phyloP scores from a whole-genome alignment of 1,140 invertebrate species.

The Chrysoperla carnea region DNA sequence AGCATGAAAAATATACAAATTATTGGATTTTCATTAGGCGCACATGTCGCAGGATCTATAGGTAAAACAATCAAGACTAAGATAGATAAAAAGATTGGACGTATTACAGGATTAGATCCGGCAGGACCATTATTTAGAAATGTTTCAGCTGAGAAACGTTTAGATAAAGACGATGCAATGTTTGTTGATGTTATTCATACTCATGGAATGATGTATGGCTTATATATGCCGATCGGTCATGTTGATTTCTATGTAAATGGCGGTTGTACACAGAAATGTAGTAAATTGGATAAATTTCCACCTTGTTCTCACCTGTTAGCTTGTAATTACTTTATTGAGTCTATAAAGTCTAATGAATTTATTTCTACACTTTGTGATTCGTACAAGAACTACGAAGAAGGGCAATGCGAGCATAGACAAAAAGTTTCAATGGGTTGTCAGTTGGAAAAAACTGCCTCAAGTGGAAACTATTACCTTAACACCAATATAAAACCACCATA shows the following conservation, averaged over 20 bases:
- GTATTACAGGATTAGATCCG: slow-evolving; percentile 41
- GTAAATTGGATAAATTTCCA: background rate
- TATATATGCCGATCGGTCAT: too few species aligned
- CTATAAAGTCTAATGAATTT: slow-evolving; percentile 25
- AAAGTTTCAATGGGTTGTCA: slow-evolving; percentile 17
- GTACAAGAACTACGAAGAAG: slow-evolving; percentile 18
- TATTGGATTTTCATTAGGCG: slow-evolving; percentile 57
- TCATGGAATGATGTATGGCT: too few species aligned
- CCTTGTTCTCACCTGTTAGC: background rate
- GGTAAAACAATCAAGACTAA: slow-evolving; percentile 25
- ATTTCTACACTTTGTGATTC: slow-evolving; percentile 17
- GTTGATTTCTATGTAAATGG: too few species aligned
- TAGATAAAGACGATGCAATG: too few species aligned
- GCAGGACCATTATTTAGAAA: slow-evolving; percentile 41
- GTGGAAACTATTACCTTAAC: slow-evolving; percentile 16
- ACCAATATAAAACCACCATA: slow-evolving; percentile 10
- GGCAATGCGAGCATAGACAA: slow-evolving; percentile 13
- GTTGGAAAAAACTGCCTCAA: slow-evolving; percentile 4
- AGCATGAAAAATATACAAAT: slow-evolving; percentile 28
- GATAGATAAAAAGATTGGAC: slow-evolving; percentile 18
- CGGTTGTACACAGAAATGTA: background rate
- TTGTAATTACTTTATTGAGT: slow-evolving; percentile 27
- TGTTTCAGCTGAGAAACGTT: background rate
- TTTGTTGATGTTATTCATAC: too few species aligned
- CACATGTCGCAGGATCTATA: slow-evolving; percentile 53